phyloP scores from a whole-genome alignment of 2,113 vertebrate species.

The Eolophus roseicapilla region DNA sequence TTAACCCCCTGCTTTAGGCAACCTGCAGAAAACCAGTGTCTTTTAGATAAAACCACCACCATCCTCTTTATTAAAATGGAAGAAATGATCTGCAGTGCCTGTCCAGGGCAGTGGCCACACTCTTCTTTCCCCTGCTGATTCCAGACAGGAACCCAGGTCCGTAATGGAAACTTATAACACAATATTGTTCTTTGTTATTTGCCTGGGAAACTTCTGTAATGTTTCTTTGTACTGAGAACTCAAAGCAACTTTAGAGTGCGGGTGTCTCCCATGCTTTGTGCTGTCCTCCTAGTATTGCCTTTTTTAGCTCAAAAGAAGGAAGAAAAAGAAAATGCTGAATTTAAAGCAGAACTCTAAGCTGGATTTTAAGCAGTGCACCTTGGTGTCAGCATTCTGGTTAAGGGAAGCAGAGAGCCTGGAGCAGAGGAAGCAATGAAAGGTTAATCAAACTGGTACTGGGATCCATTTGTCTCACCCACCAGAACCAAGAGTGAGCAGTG shows the following conservation, averaged over 20 bases:
- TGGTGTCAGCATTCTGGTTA: background rate
- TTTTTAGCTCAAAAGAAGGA: background rate
- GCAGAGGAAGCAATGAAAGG: background rate
- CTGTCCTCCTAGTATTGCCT: background rate
- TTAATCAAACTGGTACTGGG: background rate
- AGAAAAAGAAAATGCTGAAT: background rate
- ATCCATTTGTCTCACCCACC: background rate
- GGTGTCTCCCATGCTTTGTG: background rate
- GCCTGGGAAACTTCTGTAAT: background rate
- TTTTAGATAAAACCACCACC: background rate
- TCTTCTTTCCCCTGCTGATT: background rate
- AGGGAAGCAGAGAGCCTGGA: background rate
- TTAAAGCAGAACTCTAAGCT: background rate
- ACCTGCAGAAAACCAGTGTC: background rate
- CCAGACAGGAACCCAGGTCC: background rate
- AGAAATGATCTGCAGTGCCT: background rate
- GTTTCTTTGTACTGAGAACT: constrained; percentile 31
- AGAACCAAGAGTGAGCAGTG: background rate
- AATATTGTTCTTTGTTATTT: constrained; percentile 1
- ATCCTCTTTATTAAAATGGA: background rate
- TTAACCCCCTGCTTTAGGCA: background rate
- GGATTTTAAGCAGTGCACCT: background rate
- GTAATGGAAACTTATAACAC: background rate
- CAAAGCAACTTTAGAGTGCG: background rate
- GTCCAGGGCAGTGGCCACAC: background rate